Evolutionary conservation across 64 coral and sea anemone genomes (phyloP).

Genomic region (Pocillopora verrucosa): DNA sequence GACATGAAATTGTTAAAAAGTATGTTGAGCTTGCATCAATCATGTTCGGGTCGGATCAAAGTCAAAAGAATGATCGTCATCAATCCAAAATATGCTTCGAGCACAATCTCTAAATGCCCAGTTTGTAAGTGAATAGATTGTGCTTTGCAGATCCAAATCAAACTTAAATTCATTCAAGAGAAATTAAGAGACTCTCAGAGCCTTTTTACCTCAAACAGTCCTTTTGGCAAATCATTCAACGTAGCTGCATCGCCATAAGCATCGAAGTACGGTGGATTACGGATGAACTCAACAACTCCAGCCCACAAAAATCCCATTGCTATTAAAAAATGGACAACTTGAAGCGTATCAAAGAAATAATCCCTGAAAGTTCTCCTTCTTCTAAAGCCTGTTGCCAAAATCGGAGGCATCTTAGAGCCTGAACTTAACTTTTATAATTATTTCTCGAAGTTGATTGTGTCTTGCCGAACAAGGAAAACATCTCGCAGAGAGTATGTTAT

Average conservation of each 20-base stretch:
- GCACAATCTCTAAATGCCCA: too few species aligned
- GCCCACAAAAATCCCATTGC: slow-evolving; percentile 78
- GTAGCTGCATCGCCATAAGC: slow-evolving; percentile 79
- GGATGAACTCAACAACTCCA: slow-evolving; percentile 84
- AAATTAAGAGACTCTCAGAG: not conserved
- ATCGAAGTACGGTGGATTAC: slow-evolving; percentile 82
- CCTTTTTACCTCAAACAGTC: slow-evolving; percentile 72
- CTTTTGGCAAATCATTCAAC: slow-evolving; percentile 63
- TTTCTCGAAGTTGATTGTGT: not conserved
- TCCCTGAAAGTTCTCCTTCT: slow-evolving; percentile 47
- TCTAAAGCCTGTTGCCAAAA: slow-evolving; percentile 51
- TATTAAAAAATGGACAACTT: slow-evolving; percentile 76
- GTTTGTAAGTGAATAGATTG: too few species aligned
- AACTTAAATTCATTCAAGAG: too few species aligned
- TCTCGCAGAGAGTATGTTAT: not conserved
- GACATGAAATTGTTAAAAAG: too few species aligned
- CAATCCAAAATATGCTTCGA: too few species aligned
- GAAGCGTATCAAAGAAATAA: slow-evolving; percentile 31
- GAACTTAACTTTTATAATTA: not conserved
- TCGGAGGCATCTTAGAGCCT: slow-evolving; percentile 55
- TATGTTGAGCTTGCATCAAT: too few species aligned
- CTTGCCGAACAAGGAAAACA: not conserved
- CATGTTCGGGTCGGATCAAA: too few species aligned
- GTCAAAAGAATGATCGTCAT: too few species aligned
- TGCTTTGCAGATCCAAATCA: too few species aligned